Base-by-base conservation (phyloP, 2,113 vertebrate species). In the Istiophorus platypterus region DNA sequence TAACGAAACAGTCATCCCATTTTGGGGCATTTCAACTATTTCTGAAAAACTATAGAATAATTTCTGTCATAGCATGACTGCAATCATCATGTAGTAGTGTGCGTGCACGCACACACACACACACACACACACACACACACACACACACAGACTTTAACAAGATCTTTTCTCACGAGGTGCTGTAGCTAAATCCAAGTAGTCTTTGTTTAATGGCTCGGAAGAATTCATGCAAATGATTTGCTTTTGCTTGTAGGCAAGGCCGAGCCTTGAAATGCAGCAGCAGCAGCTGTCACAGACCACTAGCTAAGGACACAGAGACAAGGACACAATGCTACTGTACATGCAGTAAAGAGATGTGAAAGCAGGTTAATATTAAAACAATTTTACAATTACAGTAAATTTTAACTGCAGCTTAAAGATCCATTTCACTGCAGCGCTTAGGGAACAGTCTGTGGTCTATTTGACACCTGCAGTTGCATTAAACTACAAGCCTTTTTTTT, bases 191-290 rank as follows among this genome's bases (percentile, higher is more conserved):
- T 66, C 22, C 69, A 80, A 84, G 42, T 24, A 39, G 69, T 64
- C 51, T 59, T 70, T 84, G 79, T 82, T 88, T 79, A 81, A 89
- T 74, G 61, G 51, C 17, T 59, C 4, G 41, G 83, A 66, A 89
- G 70, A 85, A 88, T 82, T 71, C 69, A 80, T 79, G 82, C 80
- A 85, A 82, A 83, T 78, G 39, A 82, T 76, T 85, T 80, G 74
- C 49, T 83, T 77, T 81, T 51, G 71, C 70, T 82, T 3, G 52
- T n/a, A 62, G 70, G 78, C 75, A 68, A 84, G 72, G 61, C 56
- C 13, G 15, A 80, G 78, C 71, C 76, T 74, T 54, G 57, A 81
- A 72, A 77, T 47, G 78, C 71, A 72, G 84, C 70, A 41, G 84
- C 70, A 41, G 54, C 22, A 72, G 73, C 63, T 66, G 56, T 82